These are phyloP conservation scores for Aphelinus certus DNA, from an alignment of 1,140 invertebrate genomes.

Conservation along the genomic window DNA sequence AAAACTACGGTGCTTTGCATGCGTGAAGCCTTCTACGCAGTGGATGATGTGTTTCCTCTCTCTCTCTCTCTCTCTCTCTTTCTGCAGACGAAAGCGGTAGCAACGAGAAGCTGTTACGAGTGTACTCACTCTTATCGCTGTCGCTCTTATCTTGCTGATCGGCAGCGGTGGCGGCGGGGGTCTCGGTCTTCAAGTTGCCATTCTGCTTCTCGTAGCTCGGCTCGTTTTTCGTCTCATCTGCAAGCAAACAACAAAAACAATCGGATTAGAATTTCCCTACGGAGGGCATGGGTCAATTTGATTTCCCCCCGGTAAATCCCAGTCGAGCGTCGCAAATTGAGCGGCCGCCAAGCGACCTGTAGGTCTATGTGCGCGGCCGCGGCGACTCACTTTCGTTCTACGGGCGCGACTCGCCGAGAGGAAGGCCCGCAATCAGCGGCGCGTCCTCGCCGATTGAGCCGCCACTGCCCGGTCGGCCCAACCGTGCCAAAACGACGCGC, in stretches of 20 bases:
- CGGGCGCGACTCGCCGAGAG: no score
- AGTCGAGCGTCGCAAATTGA: no score
- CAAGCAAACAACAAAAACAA: slow-evolving; percentile 39
- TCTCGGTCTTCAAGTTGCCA: slow-evolving; percentile 50
- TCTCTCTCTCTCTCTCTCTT: background rate
- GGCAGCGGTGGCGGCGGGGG: slow-evolving; percentile 39
- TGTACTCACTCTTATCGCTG: slow-evolving; percentile 50
- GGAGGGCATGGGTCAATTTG: no score
- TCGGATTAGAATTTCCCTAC: no score
- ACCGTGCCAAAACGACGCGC: background rate
- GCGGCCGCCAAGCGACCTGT: no score
- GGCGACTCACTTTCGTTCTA: no score
- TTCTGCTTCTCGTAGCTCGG: slow-evolving; percentile 52
- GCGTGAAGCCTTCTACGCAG: slow-evolving; percentile 5
- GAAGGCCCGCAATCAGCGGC: no score
- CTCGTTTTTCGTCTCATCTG: slow-evolving; percentile 56
- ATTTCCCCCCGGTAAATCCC: no score
- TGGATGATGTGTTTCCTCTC: background rate
- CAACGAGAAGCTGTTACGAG: background rate
- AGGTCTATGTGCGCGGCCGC: no score
- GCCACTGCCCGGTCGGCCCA: no score
- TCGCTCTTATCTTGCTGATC: slow-evolving; percentile 28
- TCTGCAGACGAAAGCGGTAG: slow-evolving; percentile 12
- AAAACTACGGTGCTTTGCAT: slow-evolving; percentile 5
- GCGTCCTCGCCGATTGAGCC: no score